phyloP scores from a whole-genome alignment of 35 echinoderm and acorn worm genomes.

The Amphiura filiformis region DNA sequence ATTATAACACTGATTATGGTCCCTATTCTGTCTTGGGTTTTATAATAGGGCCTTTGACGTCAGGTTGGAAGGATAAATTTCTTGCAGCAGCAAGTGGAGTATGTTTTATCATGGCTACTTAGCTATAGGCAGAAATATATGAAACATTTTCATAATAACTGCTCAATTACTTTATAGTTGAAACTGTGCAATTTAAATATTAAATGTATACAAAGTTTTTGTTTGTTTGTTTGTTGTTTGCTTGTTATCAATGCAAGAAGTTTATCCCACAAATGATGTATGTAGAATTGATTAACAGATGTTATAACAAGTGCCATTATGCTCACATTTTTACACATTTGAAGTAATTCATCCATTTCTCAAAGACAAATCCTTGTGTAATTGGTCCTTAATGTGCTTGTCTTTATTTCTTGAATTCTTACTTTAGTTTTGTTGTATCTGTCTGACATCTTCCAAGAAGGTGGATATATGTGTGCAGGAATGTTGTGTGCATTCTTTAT shows the following conservation, averaged over 20 bases:
- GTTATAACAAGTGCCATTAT: slow-evolving; percentile 5
- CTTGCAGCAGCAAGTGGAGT: too few relatives aligned
- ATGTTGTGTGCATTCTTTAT: neutral
- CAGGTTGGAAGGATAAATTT: too few relatives aligned
- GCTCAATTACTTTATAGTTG: neutral
- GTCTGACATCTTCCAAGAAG: neutral
- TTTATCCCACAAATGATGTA: neutral
- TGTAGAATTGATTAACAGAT: neutral
- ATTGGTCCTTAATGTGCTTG: neutral
- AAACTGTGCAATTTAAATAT: neutral
- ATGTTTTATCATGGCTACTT: too few relatives aligned
- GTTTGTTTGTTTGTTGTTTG: neutral
- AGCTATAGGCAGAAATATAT: neutral
- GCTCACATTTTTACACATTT: neutral
- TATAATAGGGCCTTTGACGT: too few relatives aligned
- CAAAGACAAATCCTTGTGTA: neutral
- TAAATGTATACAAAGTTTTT: neutral
- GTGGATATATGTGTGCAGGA: neutral
- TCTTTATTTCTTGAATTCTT: neutral
- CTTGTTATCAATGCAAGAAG: neutral
- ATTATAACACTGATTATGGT: slow-evolving; percentile 40
- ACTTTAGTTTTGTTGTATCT: neutral
- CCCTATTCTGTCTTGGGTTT: neutral
- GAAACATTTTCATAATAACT: neutral
- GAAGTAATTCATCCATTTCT: neutral